phyloP scores from a whole-genome alignment of 30 jellyfish, hydroid and myxozoan species.

The Cassiopea xamachana region DNA sequence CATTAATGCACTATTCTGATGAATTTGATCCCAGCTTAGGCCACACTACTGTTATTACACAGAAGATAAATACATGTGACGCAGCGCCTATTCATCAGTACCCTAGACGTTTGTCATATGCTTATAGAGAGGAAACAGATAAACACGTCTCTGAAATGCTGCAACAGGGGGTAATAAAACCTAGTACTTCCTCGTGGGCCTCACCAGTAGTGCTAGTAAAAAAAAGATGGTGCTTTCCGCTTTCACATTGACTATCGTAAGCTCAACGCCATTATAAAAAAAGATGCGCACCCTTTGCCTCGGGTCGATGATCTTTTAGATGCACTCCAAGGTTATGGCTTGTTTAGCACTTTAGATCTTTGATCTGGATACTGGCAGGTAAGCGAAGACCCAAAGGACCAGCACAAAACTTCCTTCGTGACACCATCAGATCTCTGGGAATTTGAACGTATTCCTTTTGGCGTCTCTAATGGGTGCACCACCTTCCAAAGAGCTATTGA shows the following conservation, averaged over 20 bases:
- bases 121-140: constrained; percentile 53
- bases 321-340: constrained; percentile 37
- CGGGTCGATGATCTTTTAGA: constrained; percentile 57
- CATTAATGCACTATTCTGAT: constrained; percentile 16
- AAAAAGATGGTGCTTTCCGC: constrained; percentile 65
- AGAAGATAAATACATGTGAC: constrained; percentile 46
- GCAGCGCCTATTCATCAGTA: constrained; percentile 53
- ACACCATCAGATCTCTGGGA: constrained; percentile 67
- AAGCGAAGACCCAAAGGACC: constrained; percentile 50
- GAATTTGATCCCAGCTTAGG: constrained; percentile 48
- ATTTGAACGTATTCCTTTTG: constrained; percentile 65
- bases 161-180: constrained; percentile 58
- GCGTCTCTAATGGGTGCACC: constrained; percentile 63
- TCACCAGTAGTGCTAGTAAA: constrained; percentile 66
- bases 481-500: constrained; percentile 75
- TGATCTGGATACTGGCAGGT: constrained; percentile 74
- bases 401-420: constrained; percentile 54
- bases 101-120: constrained; percentile 61
- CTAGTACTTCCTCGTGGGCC: constrained; percentile 64
- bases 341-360: constrained; percentile 54
- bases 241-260: constrained; percentile 61
- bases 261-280: constrained; percentile 43
- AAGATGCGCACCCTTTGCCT: constrained; percentile 73
- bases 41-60: constrained; percentile 43
- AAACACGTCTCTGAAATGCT: constrained; percentile 56